Conservation (phyloP, 2,113 vertebrate genomes). For the Kryptolebias marmoratus region DNA sequence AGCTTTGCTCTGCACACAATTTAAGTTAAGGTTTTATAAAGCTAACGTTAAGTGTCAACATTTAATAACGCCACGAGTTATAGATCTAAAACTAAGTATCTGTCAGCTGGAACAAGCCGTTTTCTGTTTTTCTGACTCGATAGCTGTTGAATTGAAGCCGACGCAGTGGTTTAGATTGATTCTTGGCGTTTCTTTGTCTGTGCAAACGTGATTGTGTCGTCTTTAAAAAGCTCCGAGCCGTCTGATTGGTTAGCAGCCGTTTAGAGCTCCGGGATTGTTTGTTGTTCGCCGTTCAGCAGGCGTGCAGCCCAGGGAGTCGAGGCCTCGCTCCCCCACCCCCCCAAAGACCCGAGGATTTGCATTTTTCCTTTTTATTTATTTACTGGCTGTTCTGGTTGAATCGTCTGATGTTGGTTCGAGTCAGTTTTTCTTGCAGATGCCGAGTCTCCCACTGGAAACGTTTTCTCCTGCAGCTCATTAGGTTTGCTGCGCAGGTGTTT, state of each 20-base stretch:
- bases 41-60: no score
- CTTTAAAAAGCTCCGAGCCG: not conserved
- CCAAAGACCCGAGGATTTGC: not conserved
- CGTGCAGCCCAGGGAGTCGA: not conserved
- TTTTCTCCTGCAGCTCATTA: conserved; percentile 6
- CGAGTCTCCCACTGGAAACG: not conserved
- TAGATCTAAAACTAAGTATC: no score
- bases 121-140: no score
- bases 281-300: conserved; percentile 8
- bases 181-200: no score
- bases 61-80: no score
- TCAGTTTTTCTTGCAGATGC: not conserved
- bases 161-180: no score
- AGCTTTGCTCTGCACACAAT: no score
- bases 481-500: not conserved
- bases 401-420: conserved; percentile 13
- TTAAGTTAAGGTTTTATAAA: no score
- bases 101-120: no score
- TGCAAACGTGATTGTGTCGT: no score
- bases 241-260: conserved; percentile 23
- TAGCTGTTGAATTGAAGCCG: no score
- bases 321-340: conserved; percentile 17
- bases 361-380: not conserved
- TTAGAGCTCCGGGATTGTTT: conserved; percentile 22
- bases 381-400: not conserved